phyloP scores from a whole-genome alignment of 2,888 invertebrate species.

The Drosophila helvetica region DNA sequence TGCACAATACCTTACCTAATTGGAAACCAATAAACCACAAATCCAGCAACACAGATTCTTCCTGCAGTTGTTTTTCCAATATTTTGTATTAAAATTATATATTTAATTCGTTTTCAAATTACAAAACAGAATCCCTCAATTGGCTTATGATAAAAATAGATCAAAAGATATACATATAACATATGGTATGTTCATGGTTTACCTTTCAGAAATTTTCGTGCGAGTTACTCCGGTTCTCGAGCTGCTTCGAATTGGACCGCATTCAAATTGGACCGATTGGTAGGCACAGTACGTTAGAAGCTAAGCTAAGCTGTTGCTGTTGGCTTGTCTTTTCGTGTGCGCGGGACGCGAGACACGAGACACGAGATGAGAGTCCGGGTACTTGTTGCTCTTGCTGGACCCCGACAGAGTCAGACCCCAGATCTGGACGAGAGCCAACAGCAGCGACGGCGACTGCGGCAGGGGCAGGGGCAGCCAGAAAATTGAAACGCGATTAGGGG shows the following conservation, averaged over 20 bases:
- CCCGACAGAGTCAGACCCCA: constrained; percentile 13
- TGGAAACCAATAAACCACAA: background rate
- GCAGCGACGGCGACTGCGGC: background rate
- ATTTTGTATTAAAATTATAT: no score
- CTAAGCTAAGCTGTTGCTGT: constrained; percentile 59
- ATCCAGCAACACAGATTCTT: no score
- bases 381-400: constrained; percentile 50
- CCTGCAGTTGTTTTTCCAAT: no score
- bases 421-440: constrained; percentile 24
- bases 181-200: constrained; percentile 6
- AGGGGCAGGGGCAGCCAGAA: constrained; percentile 30
- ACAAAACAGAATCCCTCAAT: background rate
- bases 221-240: constrained; percentile 15
- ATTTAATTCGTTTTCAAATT: background rate
- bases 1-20: background rate
- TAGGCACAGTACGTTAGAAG: constrained; percentile 48
- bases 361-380: constrained; percentile 44
- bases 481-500: constrained; percentile 53
- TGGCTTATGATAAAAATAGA: background rate
- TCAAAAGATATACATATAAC: background rate
- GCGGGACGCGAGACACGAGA: constrained; percentile 45
- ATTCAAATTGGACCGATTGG: constrained; percentile 50
- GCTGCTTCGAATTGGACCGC: constrained; percentile 9
- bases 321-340: constrained; percentile 50
- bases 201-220: constrained; percentile 24